These are phyloP conservation scores for Anguilla obscura DNA, from an alignment of 2,797 vertebrate species.

Conservation along the genomic window DNA sequence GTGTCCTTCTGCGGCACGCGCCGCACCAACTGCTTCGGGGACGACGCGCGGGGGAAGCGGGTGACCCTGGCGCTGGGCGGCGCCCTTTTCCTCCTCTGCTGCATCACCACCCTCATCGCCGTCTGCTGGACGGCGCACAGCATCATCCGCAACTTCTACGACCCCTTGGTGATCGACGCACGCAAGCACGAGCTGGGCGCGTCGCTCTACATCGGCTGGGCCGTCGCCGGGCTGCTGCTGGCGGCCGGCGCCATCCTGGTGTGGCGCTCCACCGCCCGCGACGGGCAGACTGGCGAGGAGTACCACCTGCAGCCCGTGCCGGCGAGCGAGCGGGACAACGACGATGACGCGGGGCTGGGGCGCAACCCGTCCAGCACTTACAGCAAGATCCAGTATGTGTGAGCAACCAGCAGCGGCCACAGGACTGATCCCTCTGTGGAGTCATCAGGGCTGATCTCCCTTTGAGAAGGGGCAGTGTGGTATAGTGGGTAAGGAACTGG, in stretches of 20 bases:
- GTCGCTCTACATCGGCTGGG: conserved; percentile 75
- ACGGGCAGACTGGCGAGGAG: conserved; percentile 23
- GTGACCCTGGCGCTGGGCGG: conserved; percentile 66
- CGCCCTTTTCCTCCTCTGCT: conserved; percentile 60
- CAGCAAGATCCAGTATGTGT: conserved; percentile 76
- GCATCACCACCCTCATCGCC: conserved; percentile 61
- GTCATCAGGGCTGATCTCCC: too few species aligned
- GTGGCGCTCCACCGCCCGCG: conserved; percentile 44
- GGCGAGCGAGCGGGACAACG: not conserved
- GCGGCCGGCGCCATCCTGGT: conserved; percentile 61
- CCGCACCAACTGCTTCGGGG: conserved; percentile 46
- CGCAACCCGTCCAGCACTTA: conserved; percentile 62
- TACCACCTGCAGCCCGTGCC: not conserved
- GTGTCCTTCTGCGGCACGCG: conserved; percentile 61
- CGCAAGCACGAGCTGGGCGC: conserved; percentile 73
- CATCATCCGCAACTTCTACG: conserved; percentile 75
- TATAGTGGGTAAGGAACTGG: too few species aligned
- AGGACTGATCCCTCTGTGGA: not conserved
- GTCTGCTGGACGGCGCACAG: conserved; percentile 75
- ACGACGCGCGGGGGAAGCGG: conserved; percentile 32
- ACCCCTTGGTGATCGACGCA: conserved; percentile 48
- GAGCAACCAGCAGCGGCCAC: conserved; percentile 36
- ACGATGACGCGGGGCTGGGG: not conserved
- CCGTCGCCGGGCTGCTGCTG: conserved; percentile 55
- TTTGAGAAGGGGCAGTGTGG: too few species aligned